Base-by-base conservation (phyloP, 1,140 invertebrate species). In the Zaprionus nigranus region DNA sequence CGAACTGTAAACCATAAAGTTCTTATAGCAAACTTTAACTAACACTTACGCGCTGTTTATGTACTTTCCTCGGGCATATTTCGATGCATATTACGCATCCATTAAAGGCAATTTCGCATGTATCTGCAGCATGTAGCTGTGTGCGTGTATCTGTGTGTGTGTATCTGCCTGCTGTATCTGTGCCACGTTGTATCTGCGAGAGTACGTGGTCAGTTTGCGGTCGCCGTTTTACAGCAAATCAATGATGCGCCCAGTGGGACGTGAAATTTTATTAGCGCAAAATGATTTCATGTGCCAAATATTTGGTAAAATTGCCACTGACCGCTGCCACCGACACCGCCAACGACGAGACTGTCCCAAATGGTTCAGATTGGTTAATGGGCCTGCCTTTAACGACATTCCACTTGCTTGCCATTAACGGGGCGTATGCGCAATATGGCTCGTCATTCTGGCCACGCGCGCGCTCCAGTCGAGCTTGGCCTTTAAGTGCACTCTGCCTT, bases 231-330 rank as follows among this genome's bases (percentile, higher is more conserved):
- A 81, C 85, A 84, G 81, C 85, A 88, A 87, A 88, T 88, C 84
- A 87, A 90, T 87, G 81, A 78, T 70, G 61, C 74, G 64, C 53
- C 58, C 53, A 63, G 59, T 66, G 66, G 78, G 81, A 56, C 51
- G 75, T 84, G 69, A 62, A 84, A 87, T 88, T 87, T 84, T 88
- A 87, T 87, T 87, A 87, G 74, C 81, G 71, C 85, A 90, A 90
- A 88, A 88, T 90, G 85, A 88, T 88, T 88, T 88, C 81, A 90
- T 88, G 85, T 90, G 85, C 85, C 84, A 90, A 88, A 88, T 88
- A 88, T 88, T 88, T 90, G 78, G 54, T 79, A 79, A 90, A 90
- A 90, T 84, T 84, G 85, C 68, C 68, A 59, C 78, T 70, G 81
- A 76, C 80, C 77, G 46, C 43, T 53, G 43, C 56, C 60, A 28